Base-by-base conservation (phyloP, 2,113 vertebrate species). In the Dascyllus trimaculatus region DNA sequence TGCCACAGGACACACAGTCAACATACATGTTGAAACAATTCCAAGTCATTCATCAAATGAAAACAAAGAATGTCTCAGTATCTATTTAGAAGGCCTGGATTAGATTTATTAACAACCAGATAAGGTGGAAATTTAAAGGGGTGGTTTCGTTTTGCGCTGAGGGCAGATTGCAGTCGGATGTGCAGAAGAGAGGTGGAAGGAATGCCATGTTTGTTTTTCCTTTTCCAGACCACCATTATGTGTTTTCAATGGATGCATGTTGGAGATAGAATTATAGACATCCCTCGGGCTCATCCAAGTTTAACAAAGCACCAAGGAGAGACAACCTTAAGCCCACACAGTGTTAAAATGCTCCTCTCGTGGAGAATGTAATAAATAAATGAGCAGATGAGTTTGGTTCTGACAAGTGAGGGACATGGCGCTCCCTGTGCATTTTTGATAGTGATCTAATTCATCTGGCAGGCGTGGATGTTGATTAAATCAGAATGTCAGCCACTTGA, bases 361-460 rank as follows among this genome's bases (percentile, higher is more conserved):
- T 80, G 86, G 85, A 89, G 78, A 73, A 75, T 75, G 85, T 80
- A 76, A 93, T 93, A 92, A 94, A 95, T 94, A 95, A 95, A 94
- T 90, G 91, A 94, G 92, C 86, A 91, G 93, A 95, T 79, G 93
- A 94, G 90, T 90, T 91, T 80, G 90, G 89, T 84, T 88, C 87
- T 94, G 95, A 94, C 93, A 94, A 94, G 92, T 93, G 93, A 94
- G 93, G 92, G 93, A 95, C 93, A 85, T 56, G 86, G 86, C 71
- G 87, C 93, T 93, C 93, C 90, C 85, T 73, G 88, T 93, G 90
- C 94, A 93, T 94, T 95, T 95, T 93, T 95, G 94, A 95, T 94
- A 93, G 90, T 80, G 93, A 95, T 95, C 94, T 95, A 93, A 95
- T 95, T 95, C 92, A 90, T 93, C 89, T 94, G 94, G 94, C 93